Percentiles rank a stretch among this genome's conserved stretches.
Conservation (phyloP, 2,888 invertebrate species). For the Drosophila bunnanda region DNA sequence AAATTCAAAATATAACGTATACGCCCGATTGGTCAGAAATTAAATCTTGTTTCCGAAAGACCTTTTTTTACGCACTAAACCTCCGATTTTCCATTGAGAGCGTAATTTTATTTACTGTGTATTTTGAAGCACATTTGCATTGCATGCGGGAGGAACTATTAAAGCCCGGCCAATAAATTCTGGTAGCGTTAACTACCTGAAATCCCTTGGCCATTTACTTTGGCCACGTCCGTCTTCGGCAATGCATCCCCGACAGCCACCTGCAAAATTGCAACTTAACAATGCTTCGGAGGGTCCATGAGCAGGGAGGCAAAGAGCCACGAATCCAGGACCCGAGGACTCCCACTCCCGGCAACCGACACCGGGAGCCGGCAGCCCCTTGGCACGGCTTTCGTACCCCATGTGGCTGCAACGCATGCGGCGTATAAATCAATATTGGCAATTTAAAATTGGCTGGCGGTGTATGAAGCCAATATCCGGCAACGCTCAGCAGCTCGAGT, state of each 20-base stretch:
- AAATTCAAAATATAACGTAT: too few species aligned
- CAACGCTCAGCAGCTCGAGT: conserved; percentile 49
- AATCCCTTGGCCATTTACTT: conserved; percentile 77
- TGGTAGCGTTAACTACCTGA: conserved; percentile 69
- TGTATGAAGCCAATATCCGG: conserved; percentile 79
- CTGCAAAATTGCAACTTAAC: conserved; percentile 78
- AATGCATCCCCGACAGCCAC: conserved; percentile 57
- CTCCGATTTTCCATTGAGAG: too few species aligned
- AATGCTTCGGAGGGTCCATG: conserved; percentile 65
- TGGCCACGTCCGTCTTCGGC: conserved; percentile 48
- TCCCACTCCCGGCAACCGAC: not conserved
- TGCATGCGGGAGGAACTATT: conserved; percentile 52
- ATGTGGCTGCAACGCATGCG: conserved; percentile 75
- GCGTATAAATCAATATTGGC: conserved; percentile 79
- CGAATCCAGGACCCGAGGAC: conserved; percentile 8
- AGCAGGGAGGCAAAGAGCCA: conserved; percentile 3
- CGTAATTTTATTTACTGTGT: not conserved
- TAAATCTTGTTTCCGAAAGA: too few species aligned
- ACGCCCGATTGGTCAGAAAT: too few species aligned
- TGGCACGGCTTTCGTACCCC: conserved; percentile 55
- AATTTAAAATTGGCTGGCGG: conserved; percentile 80
- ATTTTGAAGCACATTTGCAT: conserved; percentile 22
- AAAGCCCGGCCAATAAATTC: conserved; percentile 69
- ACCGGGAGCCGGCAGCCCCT: conserved; percentile 1
- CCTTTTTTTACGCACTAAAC: too few species aligned